phyloP scores from a whole-genome alignment of 1,140 invertebrate genomes.

The Acromyrmex echinatior region DNA sequence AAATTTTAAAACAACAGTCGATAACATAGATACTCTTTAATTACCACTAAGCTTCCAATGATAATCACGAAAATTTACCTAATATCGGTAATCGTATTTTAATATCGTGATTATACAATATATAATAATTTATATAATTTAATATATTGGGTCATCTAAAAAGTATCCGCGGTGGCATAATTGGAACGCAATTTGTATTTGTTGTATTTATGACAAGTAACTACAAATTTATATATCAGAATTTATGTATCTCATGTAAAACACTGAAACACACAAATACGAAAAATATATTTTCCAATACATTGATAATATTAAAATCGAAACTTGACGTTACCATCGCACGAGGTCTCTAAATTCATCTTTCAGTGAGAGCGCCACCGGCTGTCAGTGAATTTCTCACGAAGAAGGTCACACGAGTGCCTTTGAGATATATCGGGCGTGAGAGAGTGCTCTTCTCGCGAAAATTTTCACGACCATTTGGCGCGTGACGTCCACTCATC shows the following conservation, averaged over 20 bases:
- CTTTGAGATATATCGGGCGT: conserved; percentile 60
- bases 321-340: background rate
- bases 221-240: too few relatives aligned
- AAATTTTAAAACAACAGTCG: background rate
- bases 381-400: background rate
- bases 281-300: too few relatives aligned
- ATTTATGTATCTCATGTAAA: too few relatives aligned
- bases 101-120: too few relatives aligned
- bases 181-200: too few relatives aligned
- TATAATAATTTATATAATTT: too few relatives aligned
- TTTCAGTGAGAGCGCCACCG: background rate
- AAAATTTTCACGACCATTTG: conserved; percentile 2
- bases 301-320: too few relatives aligned
- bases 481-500: background rate
- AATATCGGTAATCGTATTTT: background rate
- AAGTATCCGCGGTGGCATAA: too few relatives aligned
- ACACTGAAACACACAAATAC: too few relatives aligned
- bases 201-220: too few relatives aligned
- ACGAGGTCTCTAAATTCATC: background rate
- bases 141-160: too few relatives aligned
- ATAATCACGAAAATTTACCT: background rate
- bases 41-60: background rate
- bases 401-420: conserved; percentile 64
- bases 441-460: background rate
- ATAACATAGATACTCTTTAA: background rate